Evolutionary conservation across 2,888 invertebrate species (phyloP), one percentile per base, ranked within the genome.

Genomic region (Troilus luridus): DNA sequence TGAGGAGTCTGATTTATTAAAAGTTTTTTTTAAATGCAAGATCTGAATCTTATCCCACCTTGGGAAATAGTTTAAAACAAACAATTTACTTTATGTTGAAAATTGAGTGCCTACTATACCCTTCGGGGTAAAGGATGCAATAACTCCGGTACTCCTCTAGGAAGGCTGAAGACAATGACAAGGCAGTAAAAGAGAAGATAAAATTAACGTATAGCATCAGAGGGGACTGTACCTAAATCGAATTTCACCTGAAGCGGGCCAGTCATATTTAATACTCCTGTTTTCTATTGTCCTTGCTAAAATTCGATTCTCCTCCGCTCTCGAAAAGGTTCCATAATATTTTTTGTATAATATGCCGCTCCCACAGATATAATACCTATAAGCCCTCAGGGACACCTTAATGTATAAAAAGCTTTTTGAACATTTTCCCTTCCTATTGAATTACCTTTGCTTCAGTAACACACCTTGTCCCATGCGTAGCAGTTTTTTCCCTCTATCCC

Each of bases 221-320:
- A 77, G 72, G 17, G 72, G 19, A 41, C 17, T 41, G 2, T 41
- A 9, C 27, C 27, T 77, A 41, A 77, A 77, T 77, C 41, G 72
- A 77, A 77, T 77, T 41, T 77, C 72, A 41, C 41, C 41, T 77
- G 72, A 77, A 77, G 72, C 27, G 27, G 1, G 27, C 41, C 72
- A 77, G 27, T 77, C 72, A 77, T 77, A 77, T 77, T 77, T 77
- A 77, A 77, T 77, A 77, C 41, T 41, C 72, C 72, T 27, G 27
- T 77, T 77, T 27, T 41, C 72, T 77, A 77, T 77, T 77, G 72
- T 77, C 72, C 19, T 41, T 19, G 12, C 41, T 41, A 6, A 77
- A 77, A 77, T 77, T 77, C 72, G 8, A 77, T 77, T 77, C 17
- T 77, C 17, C 27, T 19, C 27, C 72, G 27, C 72, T 8, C 41